phyloP scores from a whole-genome alignment of 2,888 invertebrate species.

The Labia minor region DNA sequence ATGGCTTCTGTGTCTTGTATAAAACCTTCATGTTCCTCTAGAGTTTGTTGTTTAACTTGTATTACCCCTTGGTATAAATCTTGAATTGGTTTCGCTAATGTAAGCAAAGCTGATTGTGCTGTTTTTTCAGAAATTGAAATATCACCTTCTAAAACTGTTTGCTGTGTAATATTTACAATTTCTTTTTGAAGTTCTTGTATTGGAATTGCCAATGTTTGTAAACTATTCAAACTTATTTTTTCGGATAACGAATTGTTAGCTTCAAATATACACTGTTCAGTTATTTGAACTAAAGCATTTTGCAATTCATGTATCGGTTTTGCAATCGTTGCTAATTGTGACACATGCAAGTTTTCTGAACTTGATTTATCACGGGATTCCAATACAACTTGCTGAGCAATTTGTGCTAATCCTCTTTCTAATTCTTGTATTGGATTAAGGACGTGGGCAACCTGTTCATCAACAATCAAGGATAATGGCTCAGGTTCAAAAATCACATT shows the following conservation, averaged over 20 bases:
- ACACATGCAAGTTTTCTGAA: constrained; percentile 25
- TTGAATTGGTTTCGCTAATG: constrained; percentile 22
- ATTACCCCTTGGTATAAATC: constrained; percentile 20
- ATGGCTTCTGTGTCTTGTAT: background rate
- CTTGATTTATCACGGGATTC: constrained; percentile 19
- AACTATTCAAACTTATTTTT: constrained; percentile 24
- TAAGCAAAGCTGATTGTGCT: constrained; percentile 21
- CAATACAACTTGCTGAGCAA: constrained; percentile 19
- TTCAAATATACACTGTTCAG: constrained; percentile 20
- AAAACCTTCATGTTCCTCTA: background rate
- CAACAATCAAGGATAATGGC: background rate
- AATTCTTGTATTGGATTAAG: constrained; percentile 22
- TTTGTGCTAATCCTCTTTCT: constrained; percentile 19
- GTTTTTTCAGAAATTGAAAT: constrained; percentile 38
- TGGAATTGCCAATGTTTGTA: constrained; percentile 32
- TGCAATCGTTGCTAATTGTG: constrained; percentile 21
- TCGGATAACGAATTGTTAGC: constrained; percentile 19
- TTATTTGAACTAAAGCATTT: constrained; percentile 22
- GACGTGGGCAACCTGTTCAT: constrained; percentile 14
- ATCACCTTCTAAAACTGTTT: constrained; percentile 18
- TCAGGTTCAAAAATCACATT: constrained; percentile 13
- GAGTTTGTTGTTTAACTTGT: background rate
- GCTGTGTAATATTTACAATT: constrained; percentile 23
- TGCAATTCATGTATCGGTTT: constrained; percentile 22
- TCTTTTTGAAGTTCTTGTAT: constrained; percentile 41